Evolutionary conservation across 2,113 vertebrate species (phyloP).

Genomic region (Morone saxatilis): DNA sequence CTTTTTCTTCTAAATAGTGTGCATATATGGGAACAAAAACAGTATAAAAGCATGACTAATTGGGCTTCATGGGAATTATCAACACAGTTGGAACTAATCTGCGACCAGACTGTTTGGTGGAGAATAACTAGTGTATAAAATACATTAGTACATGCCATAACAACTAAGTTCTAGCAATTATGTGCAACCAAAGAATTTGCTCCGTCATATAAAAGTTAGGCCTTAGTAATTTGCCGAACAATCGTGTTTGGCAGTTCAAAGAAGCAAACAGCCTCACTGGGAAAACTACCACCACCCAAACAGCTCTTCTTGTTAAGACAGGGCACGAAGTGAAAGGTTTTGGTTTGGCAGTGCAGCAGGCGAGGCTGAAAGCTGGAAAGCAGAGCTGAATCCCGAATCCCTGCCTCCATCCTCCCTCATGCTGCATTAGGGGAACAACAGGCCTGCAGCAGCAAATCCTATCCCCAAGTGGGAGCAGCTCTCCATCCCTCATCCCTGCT

Average conservation of each 20-base stretch:
- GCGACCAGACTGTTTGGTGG: constrained; percentile 38
- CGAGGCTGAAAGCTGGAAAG: constrained; percentile 52
- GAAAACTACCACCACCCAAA: constrained; percentile 50
- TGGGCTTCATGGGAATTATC: constrained; percentile 42
- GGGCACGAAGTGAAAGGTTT: constrained; percentile 38
- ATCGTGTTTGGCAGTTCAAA: constrained; percentile 54
- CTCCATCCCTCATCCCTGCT: constrained; percentile 56
- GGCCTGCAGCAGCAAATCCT: constrained; percentile 60
- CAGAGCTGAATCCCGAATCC: constrained; percentile 42
- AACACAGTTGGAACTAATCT: constrained; percentile 54
- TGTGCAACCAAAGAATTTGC: constrained; percentile 49
- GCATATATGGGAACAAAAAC: constrained; percentile 23
- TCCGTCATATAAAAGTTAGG: constrained; percentile 52
- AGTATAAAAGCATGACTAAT: constrained; percentile 43
- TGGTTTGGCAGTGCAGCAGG: constrained; percentile 59
- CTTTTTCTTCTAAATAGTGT: neutral
- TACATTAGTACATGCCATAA: constrained; percentile 34
- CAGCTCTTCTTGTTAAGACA: constrained; percentile 44
- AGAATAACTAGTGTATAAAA: constrained; percentile 50
- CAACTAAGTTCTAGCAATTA: constrained; percentile 47
- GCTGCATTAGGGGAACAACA: constrained; percentile 69
- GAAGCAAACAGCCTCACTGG: constrained; percentile 8
- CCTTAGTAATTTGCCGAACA: constrained; percentile 49
- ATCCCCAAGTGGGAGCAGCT: constrained; percentile 43
- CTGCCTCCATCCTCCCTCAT: constrained; percentile 63